Evolutionary conservation across 2,888 invertebrate species (phyloP), one percentile per base, ranked within the genome.

Genomic region (Catocala sponsa): DNA sequence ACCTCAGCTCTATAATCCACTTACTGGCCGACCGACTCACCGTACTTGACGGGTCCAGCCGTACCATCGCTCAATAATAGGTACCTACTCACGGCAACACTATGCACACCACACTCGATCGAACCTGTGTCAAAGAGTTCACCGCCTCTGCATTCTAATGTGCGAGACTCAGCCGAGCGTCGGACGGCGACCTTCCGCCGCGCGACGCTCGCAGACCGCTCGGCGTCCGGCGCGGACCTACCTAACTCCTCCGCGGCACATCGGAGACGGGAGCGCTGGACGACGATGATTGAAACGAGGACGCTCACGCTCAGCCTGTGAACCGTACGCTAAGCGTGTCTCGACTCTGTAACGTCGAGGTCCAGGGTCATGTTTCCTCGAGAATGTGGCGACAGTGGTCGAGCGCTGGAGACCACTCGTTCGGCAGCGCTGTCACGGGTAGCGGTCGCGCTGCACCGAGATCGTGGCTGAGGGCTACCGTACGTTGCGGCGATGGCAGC

Each of bases 171-270:
- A 41, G 25, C 41, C n/a, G 50, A 49, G n/a, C 41, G 35, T 41
- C 51, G 50, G 44, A 43, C 61, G 32, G 25, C 62, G 47, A n/a
- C 13, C 48, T 12, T 15, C 58, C 55, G 55, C 58, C 58, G 59
- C 46, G 46, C 63, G 53, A 44, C 52, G 13, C 58, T 46, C 51
- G 72, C 65, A 66, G 77, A 65, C 71, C 54, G 68, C 63, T 59
- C 67, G 74, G 63, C 65, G 71, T 12, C 71, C 67, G 41, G 58
- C 55, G 58, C 55, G 63, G 25, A 67, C 68, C 62, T 67, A 78
- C 63, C 69, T 61, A 57, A 42, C 54, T 42, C 46, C 52, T 42
- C 47, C 43, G 55, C 59, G 52, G 55, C 59, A 42, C 69, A 63
- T 59, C 57, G 60, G 69, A 35, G 54, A 11, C 38, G 44, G 41